Evolutionary conservation across 2,888 invertebrate genomes (phyloP), one percentile per base, ranked within the genome.

Genomic region (Rhagium mordax): DNA sequence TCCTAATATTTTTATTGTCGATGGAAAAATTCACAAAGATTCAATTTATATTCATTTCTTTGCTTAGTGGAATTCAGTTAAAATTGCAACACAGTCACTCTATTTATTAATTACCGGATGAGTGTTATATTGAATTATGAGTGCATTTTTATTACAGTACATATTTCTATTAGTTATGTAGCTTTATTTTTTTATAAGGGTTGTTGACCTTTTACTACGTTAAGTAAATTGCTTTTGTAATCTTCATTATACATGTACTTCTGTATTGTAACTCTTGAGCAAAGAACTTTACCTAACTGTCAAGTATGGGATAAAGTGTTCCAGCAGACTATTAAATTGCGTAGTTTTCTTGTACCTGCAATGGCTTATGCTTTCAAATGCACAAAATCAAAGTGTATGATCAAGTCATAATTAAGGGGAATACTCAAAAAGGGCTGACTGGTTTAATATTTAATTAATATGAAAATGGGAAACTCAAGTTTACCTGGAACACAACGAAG

Each of bases 401-500:
- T n/a, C 4, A 4, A 41, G 41, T 41, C 3, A n/a, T n/a, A n/a
- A 41, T 41, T 41, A 41, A 2, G 3, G 0, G 5, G n/a, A 3
- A 18, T 18, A 18, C 18, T 7, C 51, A 51, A 20, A 51, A 18
- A 51, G 51, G 16, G 49, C 7, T 6, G 8, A 2, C 51, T 18
- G 8, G 20, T 51, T 51, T 18, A 18, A 51, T 51, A 51, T 51
- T 51, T 18, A 51, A 51, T 51, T 51, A 51, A 20, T 51, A 51
- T 59, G 27, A 59, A 59, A 59, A 59, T 59, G 33, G 2, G 10
- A 16, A 18, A 0, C 59, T 27, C 21, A 59, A 59, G 59, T 59
- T 59, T 59, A 59, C 59, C 59, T 59, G 55, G 5, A 24, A 33
- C 59, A 33, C 29, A 29, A 55, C 24, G 55, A n/a, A 2, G 59